Evolutionary conservation across 1,140 invertebrate genomes (phyloP), one percentile per base, ranked within the genome.

Genomic region (Drosophila simulans): DNA sequence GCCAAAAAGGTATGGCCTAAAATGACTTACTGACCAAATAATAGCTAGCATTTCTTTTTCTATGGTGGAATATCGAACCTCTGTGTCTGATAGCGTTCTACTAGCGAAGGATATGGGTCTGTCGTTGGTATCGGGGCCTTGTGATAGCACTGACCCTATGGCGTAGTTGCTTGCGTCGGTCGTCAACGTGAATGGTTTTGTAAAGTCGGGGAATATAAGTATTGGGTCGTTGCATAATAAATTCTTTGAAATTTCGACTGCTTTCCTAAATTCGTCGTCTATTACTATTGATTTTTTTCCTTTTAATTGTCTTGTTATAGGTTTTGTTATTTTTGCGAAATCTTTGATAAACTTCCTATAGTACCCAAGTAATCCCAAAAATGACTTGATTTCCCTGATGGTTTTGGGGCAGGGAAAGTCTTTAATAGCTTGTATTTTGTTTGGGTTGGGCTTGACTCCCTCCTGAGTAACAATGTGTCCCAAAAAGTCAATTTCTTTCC

Each of bases 271-370:
- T 20, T 69, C 46, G 11, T 49, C 27, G 17, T 49, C 52, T 8
- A 55, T 56, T 7, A 35, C n/a, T 51, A 57, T 43, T 7, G 48
- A 51, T 51, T 66, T 55, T 2, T 55, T 63, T 5, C 31, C 54
- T n/a, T 66, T 15, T 53, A 17, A 17, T 17, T 17, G 17, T 17
- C 17, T 17, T 17, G 17, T 17, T 17, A 17, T 17, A 17, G 17
- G 64, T 64, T 31, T 65, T 4, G 53, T 65, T 57, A 65, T 65
- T 57, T n/a, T 37, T 15, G 25, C 62, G 35, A 57, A 57, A 34
- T 57, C 43, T 5, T 39, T 56, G 22, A 57, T 63, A 20, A 55
- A 63, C 34, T 63, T 60, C 37, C 58, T 63, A 13, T 54, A 56
- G 17, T 17, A 17, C 17, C 17, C 17, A 17, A 17, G 17, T 17